Evolutionary conservation across 1,140 invertebrate species (phyloP).

Genomic region (Drosophila ficusphila): DNA sequence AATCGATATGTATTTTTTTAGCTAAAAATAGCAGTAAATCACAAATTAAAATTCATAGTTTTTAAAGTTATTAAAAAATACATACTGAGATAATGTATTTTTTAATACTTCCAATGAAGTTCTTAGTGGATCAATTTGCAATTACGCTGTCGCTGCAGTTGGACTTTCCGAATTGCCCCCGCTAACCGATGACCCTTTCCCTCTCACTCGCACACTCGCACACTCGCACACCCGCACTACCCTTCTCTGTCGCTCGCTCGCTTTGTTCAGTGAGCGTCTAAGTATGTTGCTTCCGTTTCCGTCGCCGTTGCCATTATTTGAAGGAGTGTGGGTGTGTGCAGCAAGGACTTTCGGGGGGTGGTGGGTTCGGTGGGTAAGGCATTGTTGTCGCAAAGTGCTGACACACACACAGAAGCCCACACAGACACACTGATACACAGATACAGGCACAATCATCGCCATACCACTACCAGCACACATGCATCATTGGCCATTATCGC

Average conservation of each 20-base stretch:
- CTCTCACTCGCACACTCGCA: neutral
- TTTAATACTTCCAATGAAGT: too few species aligned
- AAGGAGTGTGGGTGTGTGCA: constrained; percentile 32
- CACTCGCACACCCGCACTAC: too few species aligned
- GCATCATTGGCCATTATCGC: constrained; percentile 78
- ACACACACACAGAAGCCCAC: constrained; percentile 48
- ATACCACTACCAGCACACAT: constrained; percentile 39
- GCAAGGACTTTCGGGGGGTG: neutral
- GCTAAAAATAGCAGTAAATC: too few species aligned
- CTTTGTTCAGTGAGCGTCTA: constrained; percentile 47
- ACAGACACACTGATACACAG: constrained; percentile 33
- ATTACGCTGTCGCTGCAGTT: constrained; percentile 28
- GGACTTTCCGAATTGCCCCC: neutral
- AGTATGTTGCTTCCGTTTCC: constrained; percentile 77
- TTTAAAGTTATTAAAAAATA: too few species aligned
- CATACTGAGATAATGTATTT: too few species aligned
- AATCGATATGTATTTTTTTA: too few species aligned
- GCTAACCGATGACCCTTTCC: neutral
- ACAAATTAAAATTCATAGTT: too few species aligned
- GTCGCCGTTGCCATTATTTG: constrained; percentile 65
- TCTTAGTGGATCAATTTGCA: constrained; percentile 15
- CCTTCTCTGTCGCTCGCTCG: neutral
- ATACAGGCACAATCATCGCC: constrained; percentile 16
- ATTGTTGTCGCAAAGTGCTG: constrained; percentile 75
- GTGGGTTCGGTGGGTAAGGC: constrained; percentile 29